Evolutionary conservation across 2,113 vertebrate genomes (phyloP), one percentile per base, ranked within the genome.

Genomic region (Phalacrocorax aristotelis): DNA sequence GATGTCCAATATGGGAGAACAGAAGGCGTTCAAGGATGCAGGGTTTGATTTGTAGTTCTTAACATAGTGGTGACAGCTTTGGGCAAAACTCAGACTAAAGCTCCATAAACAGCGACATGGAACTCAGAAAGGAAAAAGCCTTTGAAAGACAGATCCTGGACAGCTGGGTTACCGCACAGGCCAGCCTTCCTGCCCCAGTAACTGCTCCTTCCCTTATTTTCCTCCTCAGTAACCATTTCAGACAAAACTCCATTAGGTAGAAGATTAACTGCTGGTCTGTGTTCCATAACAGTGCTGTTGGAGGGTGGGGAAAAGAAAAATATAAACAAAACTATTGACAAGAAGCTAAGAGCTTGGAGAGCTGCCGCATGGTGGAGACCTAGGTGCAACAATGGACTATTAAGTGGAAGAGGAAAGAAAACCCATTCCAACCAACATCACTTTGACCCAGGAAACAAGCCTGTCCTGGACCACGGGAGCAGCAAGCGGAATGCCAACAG

Each of bases 1-100:
- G 2, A 85, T 21, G 74, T 82, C 91, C 95, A 72, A 12, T 9
- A 6, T 8, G 61, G 25, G 61, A 92, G 83, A 90, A 90, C 34
- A 93, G 71, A 55, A 68, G 27, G 44, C 2, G 30, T 78, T 92
- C 93, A 95, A 97, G 96, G 96, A 92, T 76, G 77, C 57, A 46
- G 57, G 34, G 68, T 84, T 89, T 95, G 95, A 97, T 92, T 94
- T 93, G 91, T 92, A 22, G 83, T 78, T 84, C 46, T 66, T 40
- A 78, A 72, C 38, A 15, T 3, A 7, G 48, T 10, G 51, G 89
- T 87, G 90, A 92, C 0, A 3, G 58, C 80, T 92, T 55, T 75
- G 92, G 92, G 44, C 30, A 86, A 51, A 86, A 83, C 48, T 48
- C 64, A 42, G 64, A 20, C 36, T 49, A 58, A 82, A 83, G 40